A percentile compares a stretch with the other conserved stretches of the same genome.
Conservation (phyloP, 2,797 vertebrate species). For the Hippopotamyrus pictus region DNA sequence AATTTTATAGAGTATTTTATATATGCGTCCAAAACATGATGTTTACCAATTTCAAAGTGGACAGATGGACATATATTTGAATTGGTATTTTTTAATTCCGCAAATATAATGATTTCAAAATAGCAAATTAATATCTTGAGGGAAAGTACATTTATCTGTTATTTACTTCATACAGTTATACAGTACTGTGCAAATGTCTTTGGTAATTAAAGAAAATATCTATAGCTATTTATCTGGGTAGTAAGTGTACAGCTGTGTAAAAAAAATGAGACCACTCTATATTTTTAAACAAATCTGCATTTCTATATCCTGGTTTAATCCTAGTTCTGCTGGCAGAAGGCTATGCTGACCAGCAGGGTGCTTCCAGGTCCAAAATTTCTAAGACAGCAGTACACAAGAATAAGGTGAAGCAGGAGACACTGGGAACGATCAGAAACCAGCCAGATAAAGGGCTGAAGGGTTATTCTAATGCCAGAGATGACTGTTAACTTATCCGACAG, state of each 20-base stretch:
- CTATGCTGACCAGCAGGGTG: neutral
- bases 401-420: neutral
- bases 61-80: neutral
- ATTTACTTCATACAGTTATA: neutral
- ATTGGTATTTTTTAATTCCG: neutral
- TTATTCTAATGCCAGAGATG: neutral
- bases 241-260: neutral
- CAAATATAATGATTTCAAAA: slow-evolving; percentile 4
- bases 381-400: neutral
- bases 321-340: neutral
- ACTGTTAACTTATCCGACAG: neutral
- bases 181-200: neutral
- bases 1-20: neutral
- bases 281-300: neutral
- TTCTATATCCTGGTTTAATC: neutral
- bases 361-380: neutral
- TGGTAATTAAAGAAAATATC: neutral
- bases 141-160: neutral
- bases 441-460: neutral
- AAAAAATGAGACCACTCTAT: neutral
- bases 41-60: neutral
- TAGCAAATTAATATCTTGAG: neutral
- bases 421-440: neutral
- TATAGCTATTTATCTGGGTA: neutral
- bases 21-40: neutral